A percentile compares a stretch with the other conserved stretches of the same genome.
Evolutionary conservation across 2,113 vertebrate species (phyloP).

Genomic region (Thinocorus orbignyianus): DNA sequence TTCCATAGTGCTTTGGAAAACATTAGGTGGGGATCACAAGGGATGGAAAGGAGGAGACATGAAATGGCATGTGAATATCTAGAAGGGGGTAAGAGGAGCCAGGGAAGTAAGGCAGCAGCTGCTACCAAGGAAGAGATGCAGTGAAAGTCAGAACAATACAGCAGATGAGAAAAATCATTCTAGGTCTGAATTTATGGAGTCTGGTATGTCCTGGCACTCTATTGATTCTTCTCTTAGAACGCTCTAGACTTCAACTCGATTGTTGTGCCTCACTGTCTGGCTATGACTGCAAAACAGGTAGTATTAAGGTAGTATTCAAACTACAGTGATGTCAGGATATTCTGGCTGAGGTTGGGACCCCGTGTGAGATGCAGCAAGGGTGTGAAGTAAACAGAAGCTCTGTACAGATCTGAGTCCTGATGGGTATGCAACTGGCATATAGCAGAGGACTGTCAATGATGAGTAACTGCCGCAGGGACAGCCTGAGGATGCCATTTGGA

Average conservation of each 20-base stretch:
- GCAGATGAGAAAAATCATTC: not conserved
- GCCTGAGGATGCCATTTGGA: not conserved
- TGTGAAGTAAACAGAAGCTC: not conserved
- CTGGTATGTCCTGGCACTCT: not conserved
- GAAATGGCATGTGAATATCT: not conserved
- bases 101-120: not conserved
- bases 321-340: not conserved
- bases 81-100: not conserved
- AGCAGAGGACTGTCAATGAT: not conserved
- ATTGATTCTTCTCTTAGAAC: not conserved
- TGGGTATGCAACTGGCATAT: not conserved
- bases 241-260: not conserved
- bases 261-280: not conserved
- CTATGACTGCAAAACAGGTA: not conserved
- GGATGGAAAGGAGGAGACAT: not conserved
- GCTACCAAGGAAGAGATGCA: not conserved
- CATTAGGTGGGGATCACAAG: not conserved
- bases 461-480: not conserved
- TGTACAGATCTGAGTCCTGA: not conserved
- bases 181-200: not conserved
- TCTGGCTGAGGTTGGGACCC: not conserved
- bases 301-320: not conserved
- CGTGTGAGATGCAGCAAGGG: not conserved
- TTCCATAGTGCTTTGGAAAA: not conserved
- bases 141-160: not conserved